phyloP scores from a whole-genome alignment of 2,797 vertebrate genomes.

The Hydrocynus forskahlii region DNA sequence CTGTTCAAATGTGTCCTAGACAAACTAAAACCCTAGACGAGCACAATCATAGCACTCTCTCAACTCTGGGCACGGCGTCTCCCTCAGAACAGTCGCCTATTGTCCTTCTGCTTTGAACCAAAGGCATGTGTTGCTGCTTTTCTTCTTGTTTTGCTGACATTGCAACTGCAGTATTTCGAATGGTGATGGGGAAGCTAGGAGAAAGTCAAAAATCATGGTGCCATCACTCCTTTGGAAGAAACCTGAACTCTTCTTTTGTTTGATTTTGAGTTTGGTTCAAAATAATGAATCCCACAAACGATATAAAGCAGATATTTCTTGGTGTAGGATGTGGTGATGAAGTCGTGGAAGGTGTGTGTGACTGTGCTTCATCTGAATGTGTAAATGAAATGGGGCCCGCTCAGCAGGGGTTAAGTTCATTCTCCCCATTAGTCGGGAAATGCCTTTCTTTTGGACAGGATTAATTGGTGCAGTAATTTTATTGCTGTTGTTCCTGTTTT shows the following conservation, averaged over 20 bases:
- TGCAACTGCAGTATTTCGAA: not conserved
- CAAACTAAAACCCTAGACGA: not conserved
- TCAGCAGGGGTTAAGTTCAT: conserved; percentile 37
- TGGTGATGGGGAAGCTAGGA: no score
- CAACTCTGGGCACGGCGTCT: not conserved
- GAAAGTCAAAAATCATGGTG: not conserved
- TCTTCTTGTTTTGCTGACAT: no score
- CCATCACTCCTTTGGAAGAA: no score
- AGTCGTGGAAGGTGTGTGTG: conserved; percentile 10
- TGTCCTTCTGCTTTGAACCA: not conserved
- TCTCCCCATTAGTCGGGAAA: conserved; percentile 39
- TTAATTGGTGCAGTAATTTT: conserved; percentile 5
- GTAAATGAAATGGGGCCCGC: conserved; percentile 36
- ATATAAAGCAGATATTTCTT: not conserved
- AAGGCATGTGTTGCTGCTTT: not conserved
- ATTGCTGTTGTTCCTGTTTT: no score
- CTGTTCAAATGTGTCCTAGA: not conserved
- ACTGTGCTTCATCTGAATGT: conserved; percentile 36
- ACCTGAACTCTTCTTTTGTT: no score
- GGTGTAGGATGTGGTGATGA: conserved; percentile 4
- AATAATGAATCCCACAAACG: not conserved
- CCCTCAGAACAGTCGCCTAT: not conserved
- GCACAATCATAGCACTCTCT: not conserved
- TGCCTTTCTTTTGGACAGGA: conserved; percentile 4
- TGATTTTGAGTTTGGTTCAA: no score